Base-by-base conservation (phyloP, 2,797 vertebrate species). In the Clangula hyemalis region DNA sequence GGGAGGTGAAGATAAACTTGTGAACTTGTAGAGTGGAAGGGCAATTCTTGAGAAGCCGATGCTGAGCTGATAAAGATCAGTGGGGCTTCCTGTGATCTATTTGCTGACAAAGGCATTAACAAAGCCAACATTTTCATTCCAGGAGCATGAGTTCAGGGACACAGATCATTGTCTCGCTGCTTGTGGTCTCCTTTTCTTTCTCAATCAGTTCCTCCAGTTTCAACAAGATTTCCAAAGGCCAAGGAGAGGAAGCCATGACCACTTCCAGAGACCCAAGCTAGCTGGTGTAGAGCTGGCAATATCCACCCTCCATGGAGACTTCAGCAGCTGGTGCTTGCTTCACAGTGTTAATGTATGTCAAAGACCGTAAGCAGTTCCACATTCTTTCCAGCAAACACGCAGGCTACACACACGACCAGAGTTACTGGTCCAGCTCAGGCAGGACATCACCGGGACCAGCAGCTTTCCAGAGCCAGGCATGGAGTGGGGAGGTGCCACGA, bases 401-500 rank as follows among this genome's bases (percentile, higher is more conserved):
- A 81, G 66, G 11, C 66, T 71, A 28, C 69, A 54, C 16, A 17
- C 36, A 22, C 32, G 53, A 32, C 60, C 6, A 10, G 68, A 84
- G 6, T 71, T 86, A 36, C 70, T 54, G 47, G 7, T 92, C 32
- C 74, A 71, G 1, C 15, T 81, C 80, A 60, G 20, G 47, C 7
- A 12, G 62, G 62, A 30, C 11, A 30, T 45, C 10, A 38, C 41
- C 32, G 0, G 3, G 64, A 34, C 45, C 0, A 0, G 6, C 39
- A 71, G 17, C 4, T 53, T 8, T 28, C 1, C 22, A 16, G 17
- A 36, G 14, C 56, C 19, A 0, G 0, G 24, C 13, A 1, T 41
- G 58, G 51, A 11, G 22, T 16, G 32, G 30, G 66, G 19, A 2
- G 1, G 25, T 60, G 10, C 17, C 30, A 38, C 0, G 17, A 32